phyloP scores from a whole-genome alignment of 2,113 vertebrate species.

The Oxyura jamaicensis region DNA sequence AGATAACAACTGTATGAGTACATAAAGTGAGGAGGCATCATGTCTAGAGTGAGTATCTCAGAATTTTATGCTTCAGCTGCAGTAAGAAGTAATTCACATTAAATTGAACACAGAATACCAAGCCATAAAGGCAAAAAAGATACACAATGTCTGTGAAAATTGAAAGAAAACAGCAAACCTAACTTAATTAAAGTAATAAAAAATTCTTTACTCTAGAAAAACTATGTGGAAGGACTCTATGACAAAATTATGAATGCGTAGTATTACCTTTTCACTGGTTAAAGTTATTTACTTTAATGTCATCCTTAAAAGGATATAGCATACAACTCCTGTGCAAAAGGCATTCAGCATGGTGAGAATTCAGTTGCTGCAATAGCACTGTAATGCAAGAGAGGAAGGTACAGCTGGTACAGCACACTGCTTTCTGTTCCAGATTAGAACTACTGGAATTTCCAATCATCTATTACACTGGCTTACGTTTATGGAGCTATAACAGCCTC shows the following conservation, averaged over 20 bases:
- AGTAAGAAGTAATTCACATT: background rate
- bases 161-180: background rate
- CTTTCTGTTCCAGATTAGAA: background rate
- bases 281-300: background rate
- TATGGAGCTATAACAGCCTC: background rate
- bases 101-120: background rate
- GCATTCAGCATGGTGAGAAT: rapidly evolving
- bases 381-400: background rate
- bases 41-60: background rate
- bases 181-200: background rate
- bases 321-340: background rate
- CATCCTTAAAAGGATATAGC: background rate
- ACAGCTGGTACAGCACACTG: background rate
- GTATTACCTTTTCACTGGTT: background rate
- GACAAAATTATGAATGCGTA: background rate
- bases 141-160: background rate
- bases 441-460: background rate
- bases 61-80: background rate
- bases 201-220: background rate
- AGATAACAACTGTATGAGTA: background rate
- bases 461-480: background rate
- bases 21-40: background rate
- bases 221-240: background rate
- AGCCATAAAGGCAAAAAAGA: background rate
- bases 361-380: background rate